Conservation (phyloP, 1,140 invertebrate genomes). For the Macrobrachium nipponense region DNA sequence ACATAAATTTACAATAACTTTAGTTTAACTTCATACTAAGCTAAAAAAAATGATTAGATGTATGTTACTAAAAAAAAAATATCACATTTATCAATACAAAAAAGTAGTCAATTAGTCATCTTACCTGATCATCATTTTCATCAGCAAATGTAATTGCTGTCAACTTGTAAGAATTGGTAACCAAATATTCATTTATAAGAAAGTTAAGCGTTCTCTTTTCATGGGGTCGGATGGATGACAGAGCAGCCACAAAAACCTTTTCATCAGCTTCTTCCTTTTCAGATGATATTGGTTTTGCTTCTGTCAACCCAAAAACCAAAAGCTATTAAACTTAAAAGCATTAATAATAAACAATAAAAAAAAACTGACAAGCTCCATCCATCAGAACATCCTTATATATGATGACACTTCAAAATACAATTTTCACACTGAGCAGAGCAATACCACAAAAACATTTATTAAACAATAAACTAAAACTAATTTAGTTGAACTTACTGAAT, state of each 20-base stretch:
- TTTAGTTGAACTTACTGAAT: too few species aligned
- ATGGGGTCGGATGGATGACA: slow-evolving; percentile 79
- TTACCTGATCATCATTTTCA: slow-evolving; percentile 88
- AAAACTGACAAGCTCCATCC: too few species aligned
- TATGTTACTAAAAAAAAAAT: not conserved
- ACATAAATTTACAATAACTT: slow-evolving; percentile 6
- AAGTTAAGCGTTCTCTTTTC: slow-evolving; percentile 89
- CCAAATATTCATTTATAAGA: slow-evolving; percentile 88
- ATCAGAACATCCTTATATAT: too few species aligned
- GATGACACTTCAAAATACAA: too few species aligned
- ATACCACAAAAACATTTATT: too few species aligned
- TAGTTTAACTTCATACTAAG: too few species aligned
- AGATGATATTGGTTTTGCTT: slow-evolving; percentile 1
- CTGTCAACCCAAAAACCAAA: slow-evolving; percentile 13
- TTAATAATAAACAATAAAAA: too few species aligned
- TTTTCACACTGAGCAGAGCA: too few species aligned
- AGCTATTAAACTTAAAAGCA: not conserved
- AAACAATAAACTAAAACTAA: too few species aligned
- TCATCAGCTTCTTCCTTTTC: slow-evolving; percentile 9
- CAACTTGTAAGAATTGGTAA: slow-evolving; percentile 85
- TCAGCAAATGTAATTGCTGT: slow-evolving; percentile 93
- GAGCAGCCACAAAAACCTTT: not conserved
- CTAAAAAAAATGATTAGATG: too few species aligned
- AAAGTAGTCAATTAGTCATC: slow-evolving; percentile 1
- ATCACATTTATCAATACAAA: slow-evolving; percentile 12